These are phyloP conservation scores for Tiphia femorata DNA, from an alignment of 2,888 invertebrate species.

Conservation along the genomic window DNA sequence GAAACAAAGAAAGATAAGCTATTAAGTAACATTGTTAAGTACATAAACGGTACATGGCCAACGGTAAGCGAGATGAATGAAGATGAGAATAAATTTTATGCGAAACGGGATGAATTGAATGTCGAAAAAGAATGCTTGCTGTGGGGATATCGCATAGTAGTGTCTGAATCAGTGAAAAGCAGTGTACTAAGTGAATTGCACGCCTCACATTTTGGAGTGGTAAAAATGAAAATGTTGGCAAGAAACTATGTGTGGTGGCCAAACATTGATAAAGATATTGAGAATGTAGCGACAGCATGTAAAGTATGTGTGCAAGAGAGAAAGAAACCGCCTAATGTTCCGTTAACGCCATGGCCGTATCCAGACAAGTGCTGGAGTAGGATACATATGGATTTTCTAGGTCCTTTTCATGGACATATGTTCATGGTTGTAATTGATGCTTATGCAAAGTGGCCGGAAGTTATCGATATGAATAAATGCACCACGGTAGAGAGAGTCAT, in stretches of 20 bases:
- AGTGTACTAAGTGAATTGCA: neutral
- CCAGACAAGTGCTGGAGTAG: neutral
- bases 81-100: constrained; percentile 7
- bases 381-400: neutral
- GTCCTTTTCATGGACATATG: neutral
- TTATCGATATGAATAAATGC: neutral
- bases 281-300: neutral
- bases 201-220: constrained; percentile 5
- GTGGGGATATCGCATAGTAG: constrained; percentile 5
- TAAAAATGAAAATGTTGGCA: constrained; percentile 20
- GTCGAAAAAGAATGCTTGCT: constrained; percentile 18
- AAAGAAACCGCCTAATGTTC: constrained; percentile 1
- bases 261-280: constrained; percentile 12
- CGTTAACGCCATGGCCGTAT: constrained; percentile 15
- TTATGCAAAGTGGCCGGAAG: neutral
- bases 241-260: constrained; percentile 23
- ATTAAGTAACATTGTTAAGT: constrained; percentile 14
- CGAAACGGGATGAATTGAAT: constrained; percentile 18
- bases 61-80: constrained; percentile 5
- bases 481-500: neutral
- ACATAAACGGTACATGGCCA: constrained; percentile 11
- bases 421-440: neutral
- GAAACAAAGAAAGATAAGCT: constrained; percentile 21
- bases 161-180: neutral
- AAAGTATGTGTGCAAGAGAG: constrained; percentile 1